These are phyloP conservation scores for Unio delphinus DNA, from an alignment of 2,888 invertebrate species.

Conservation along the genomic window DNA sequence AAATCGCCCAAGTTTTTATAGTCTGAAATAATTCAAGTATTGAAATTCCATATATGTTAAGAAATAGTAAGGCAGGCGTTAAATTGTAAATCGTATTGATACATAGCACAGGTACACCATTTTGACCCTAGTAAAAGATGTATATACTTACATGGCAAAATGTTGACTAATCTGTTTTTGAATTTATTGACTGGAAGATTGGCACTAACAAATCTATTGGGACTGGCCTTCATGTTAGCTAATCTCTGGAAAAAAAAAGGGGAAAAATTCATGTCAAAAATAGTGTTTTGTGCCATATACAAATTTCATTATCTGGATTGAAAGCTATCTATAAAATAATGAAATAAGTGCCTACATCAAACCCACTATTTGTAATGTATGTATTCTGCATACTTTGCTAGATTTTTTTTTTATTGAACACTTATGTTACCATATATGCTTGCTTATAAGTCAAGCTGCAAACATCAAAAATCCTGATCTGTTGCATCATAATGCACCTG, in stretches of 20 bases:
- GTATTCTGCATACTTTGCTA: no score
- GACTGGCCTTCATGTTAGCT: constrained; percentile 93
- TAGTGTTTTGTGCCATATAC: background rate
- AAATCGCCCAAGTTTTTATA: no score
- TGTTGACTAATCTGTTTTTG: constrained; percentile 98
- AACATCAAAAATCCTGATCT: no score
- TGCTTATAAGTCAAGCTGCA: no score
- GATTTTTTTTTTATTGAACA: no score
- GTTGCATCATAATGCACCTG: no score
- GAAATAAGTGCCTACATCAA: background rate
- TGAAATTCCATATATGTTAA: no score
- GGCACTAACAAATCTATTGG: constrained; percentile 93
- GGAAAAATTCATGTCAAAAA: background rate
- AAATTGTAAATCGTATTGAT: no score
- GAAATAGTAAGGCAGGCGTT: no score
- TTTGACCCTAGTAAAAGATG: background rate
- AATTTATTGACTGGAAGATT: constrained; percentile 97
- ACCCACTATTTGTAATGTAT: background rate
- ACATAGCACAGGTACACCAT: no score
- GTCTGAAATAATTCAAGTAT: no score
- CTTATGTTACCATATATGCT: no score
- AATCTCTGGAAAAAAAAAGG: constrained; percentile 79
- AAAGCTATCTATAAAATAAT: background rate
- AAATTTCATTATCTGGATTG: background rate
- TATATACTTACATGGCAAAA: constrained; percentile 83